phyloP scores from a whole-genome alignment of 64 coral and sea anemone species.

The Montipora foliosa region DNA sequence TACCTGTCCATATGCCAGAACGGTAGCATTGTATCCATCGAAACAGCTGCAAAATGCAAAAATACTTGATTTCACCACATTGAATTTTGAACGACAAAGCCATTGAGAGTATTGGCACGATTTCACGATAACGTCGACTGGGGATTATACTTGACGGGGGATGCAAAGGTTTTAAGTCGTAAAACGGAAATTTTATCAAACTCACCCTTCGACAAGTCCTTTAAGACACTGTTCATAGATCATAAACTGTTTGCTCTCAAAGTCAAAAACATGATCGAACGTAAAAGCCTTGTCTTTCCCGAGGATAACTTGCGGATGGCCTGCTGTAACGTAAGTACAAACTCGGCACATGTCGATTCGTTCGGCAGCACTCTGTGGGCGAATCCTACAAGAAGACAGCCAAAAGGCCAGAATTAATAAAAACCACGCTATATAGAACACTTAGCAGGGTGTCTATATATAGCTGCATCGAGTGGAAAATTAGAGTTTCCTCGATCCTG shows the following conservation, averaged over 20 bases:
- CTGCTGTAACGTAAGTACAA: slow-evolving; percentile 94
- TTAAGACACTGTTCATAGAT: slow-evolving; percentile 92
- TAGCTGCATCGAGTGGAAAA: slow-evolving; percentile 7
- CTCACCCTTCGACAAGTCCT: slow-evolving; percentile 92
- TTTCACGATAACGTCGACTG: not conserved
- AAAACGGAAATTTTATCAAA: slow-evolving; percentile 33
- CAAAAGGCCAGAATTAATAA: slow-evolving; percentile 44
- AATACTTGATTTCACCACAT: slow-evolving; percentile 1
- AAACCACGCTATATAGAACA: slow-evolving; percentile 13
- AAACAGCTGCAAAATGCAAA: slow-evolving; percentile 79
- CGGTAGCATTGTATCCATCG: slow-evolving; percentile 98
- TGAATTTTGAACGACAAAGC: not conserved
- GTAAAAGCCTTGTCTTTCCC: slow-evolving; percentile 99
- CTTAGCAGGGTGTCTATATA: slow-evolving; percentile 62
- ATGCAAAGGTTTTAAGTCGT: not conserved
- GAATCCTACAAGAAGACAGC: slow-evolving; percentile 81
- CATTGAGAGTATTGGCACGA: slow-evolving; percentile 3
- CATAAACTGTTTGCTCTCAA: slow-evolving; percentile 77
- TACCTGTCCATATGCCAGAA: slow-evolving; percentile 99
- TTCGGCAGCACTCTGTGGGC: slow-evolving; percentile 99
- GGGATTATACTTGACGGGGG: not conserved
- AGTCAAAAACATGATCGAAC: slow-evolving; percentile 96
- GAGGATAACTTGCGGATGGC: slow-evolving; percentile 96
- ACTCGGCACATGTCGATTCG: slow-evolving; percentile 98
- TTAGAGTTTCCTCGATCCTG: not conserved